Evolutionary conservation across 1,140 invertebrate genomes (phyloP), one percentile per base, ranked within the genome.

Genomic region (Sycophaga agraensis): DNA sequence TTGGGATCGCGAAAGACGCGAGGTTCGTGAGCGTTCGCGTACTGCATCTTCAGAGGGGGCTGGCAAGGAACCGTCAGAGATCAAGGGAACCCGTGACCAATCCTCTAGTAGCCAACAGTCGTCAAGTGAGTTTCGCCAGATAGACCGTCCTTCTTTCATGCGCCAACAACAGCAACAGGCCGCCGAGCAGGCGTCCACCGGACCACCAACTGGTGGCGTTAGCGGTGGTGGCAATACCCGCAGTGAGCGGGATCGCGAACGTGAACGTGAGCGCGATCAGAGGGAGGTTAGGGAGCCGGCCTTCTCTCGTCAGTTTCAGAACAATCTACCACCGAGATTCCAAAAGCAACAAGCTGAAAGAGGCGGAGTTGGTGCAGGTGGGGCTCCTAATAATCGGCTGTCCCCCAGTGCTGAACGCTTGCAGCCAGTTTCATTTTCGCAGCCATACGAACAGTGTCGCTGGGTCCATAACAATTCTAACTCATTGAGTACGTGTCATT

Each of bases 251-350:
- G 70, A 70, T 11, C 66, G 71, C 49, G 82, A 83, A 55, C 73
- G 80, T 35, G 82, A 84, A 3, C 70, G 76, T 3, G 76, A 82
- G 53, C 72, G 78, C 21, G 78, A 79, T 62, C 71, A 73, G 56
- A 66, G 70, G 76, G 76, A 79, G 59, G 70, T 75, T 40, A 76
- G 80, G 11, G 75, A 78, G 24, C 74, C 83, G 2, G 84, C 81
- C 11, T 91, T 88, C 69, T 88, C 87, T 9, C 85, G 88, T 68
- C 85, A 86, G 46, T 93, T 91, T 75, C 88, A 91, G 75, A 86
- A 83, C 45, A 90, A 92, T 80, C 83, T 95, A 65, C 92, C 93
- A 31, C 93, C 93, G 35, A 83, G 93, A 40, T 94, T 96, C 77
- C 87, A 91, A 72, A 91, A 89, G 68, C 90, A 92, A 68, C 87